Base-by-base conservation (phyloP, 2,113 vertebrate genomes). In the Ahaetulla prasina region DNA sequence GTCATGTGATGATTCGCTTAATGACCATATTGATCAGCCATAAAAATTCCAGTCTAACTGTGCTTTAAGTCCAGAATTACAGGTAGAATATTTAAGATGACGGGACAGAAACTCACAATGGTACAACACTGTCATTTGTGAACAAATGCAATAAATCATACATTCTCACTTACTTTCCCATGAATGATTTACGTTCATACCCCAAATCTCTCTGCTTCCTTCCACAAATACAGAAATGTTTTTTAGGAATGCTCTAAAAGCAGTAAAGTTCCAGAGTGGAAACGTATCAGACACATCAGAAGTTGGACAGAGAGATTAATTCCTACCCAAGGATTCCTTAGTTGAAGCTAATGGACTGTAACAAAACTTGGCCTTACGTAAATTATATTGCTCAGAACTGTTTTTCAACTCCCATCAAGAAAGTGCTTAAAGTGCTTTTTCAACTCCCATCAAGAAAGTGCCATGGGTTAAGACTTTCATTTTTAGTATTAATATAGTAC, bases 201-300 rank as follows among this genome's bases (percentile, higher is more conserved):
- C 53, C 16, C 45, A 50, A 85, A 45, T 30, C 49, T 45, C 49
- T 92, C n/a, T 92, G 53, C 43, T 63, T 85, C 47, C n/a, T 43
- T 63, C 74, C 74, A 85, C 20, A 23, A 60, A 92, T 9, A 50
- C 22, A 57, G 91, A 84, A 85, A 63, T 50, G 50, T 39, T 89
- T 92, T 89, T 47, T 84, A 45, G 68, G 11, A 85, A 89, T 27
- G 45, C 43, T 92, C 45, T 84, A 85, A 84, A 55, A 14, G 43
- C 11, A 89, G 63, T 57, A n/a, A 84, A 84, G 52, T 47, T 92
- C 55, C 50, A 57, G 89, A 92, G 30, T 50, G 30, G 53, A 89
- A 92, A 89, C 39, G 88, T 89, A 60, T 39, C 39, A 92, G 63
- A 68, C 47, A 74, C n/a, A 92, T 89, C 68, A 85, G 89, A 80